Conservation (phyloP, 1,140 invertebrate species). For the Drosophila pectinifera region DNA sequence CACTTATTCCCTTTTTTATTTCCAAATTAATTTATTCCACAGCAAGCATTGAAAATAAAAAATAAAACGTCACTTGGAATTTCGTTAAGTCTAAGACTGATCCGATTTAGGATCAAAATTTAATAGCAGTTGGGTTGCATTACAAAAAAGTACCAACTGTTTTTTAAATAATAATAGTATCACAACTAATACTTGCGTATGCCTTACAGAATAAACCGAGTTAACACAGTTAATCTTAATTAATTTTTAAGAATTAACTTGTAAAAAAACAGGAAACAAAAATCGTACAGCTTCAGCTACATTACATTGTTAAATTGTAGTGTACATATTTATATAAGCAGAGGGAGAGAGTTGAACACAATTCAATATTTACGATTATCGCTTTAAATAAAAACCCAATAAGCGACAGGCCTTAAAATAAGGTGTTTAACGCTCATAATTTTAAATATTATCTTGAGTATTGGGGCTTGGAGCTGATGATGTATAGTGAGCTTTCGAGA, state of each 20-base stretch:
- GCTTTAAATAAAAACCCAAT: background rate
- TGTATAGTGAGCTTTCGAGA: background rate
- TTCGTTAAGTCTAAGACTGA: too few species aligned
- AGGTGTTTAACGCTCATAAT: conserved; percentile 1
- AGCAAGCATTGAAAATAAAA: background rate
- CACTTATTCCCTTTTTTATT: background rate
- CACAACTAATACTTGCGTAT: too few species aligned
- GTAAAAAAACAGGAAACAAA: too few species aligned
- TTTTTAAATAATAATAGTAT: too few species aligned
- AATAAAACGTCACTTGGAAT: too few species aligned
- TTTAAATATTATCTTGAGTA: background rate
- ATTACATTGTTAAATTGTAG: background rate
- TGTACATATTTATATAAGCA: conserved; percentile 8
- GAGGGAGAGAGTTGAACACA: conserved; percentile 3
- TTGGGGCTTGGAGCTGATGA: background rate
- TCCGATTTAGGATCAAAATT: too few species aligned
- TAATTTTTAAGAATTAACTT: too few species aligned
- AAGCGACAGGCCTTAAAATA: conserved; percentile 3
- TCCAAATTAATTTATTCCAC: conserved; percentile 1
- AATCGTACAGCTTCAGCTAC: too few species aligned
- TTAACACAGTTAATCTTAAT: too few species aligned
- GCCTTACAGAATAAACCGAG: too few species aligned
- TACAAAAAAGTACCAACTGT: too few species aligned
- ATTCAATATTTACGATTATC: conserved; percentile 13
- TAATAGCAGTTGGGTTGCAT: too few species aligned